A percentile compares a stretch with the other conserved stretches of the same genome.
Conservation (phyloP, 1,140 invertebrate species). For the Phortica variegata region DNA sequence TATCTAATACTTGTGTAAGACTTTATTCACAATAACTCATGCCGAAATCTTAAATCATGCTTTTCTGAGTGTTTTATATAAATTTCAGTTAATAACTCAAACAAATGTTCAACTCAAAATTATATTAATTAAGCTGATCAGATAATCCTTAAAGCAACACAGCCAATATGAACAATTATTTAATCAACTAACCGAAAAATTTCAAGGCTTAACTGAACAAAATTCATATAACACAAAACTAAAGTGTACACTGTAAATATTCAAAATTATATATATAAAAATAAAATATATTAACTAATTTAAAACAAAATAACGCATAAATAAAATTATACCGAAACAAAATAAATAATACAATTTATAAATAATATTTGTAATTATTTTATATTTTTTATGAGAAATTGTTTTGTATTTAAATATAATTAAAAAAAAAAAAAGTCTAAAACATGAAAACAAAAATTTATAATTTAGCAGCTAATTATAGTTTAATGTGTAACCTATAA, state of each 20-base stretch:
- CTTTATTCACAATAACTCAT: no score
- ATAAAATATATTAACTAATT: constrained; percentile 19
- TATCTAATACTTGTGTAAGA: no score
- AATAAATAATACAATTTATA: constrained; percentile 13
- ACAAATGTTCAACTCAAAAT: no score
- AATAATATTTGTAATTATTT: constrained; percentile 47
- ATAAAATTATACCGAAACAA: constrained; percentile 15
- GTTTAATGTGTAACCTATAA: constrained; percentile 22
- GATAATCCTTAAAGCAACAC: no score
- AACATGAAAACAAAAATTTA: constrained; percentile 16
- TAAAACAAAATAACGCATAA: not conserved
- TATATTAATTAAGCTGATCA: no score
- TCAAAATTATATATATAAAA: constrained; percentile 11
- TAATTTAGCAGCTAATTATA: constrained; percentile 33
- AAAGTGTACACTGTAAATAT: constrained; percentile 15
- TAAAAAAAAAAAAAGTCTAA: constrained; percentile 23
- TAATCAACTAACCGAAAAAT: constrained; percentile 10
- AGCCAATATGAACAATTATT: no score
- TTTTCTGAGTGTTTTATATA: no score
- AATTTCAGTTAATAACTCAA: no score
- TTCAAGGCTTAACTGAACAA: constrained; percentile 23
- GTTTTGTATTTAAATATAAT: constrained; percentile 33
- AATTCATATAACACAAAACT: constrained; percentile 3
- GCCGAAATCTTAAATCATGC: no score
- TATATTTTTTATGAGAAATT: constrained; percentile 45